Evolutionary conservation across 92 coral and sea anemone species (phyloP).

Genomic region (Montipora capitata): DNA sequence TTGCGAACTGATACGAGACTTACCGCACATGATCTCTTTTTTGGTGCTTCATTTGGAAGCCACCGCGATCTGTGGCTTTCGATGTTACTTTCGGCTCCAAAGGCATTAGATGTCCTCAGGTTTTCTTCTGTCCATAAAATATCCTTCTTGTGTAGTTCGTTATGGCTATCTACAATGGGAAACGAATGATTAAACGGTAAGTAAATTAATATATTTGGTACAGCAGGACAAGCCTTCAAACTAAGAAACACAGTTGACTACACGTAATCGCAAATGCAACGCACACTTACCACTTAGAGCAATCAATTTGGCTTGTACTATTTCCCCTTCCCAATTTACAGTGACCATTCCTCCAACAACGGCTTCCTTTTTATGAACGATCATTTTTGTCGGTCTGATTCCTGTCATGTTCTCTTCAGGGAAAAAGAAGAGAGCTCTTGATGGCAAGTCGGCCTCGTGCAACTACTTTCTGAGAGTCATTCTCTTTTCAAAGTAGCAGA

Average conservation of each 20-base stretch:
- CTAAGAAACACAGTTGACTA: too few species aligned
- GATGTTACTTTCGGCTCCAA: slow-evolving; percentile 19
- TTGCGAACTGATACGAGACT: not conserved
- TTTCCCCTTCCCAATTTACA: too few species aligned
- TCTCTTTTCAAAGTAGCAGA: slow-evolving; percentile 18
- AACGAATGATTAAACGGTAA: slow-evolving; percentile 14
- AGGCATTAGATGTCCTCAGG: slow-evolving; percentile 25
- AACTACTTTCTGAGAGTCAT: slow-evolving; percentile 2
- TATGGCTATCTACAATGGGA: slow-evolving; percentile 30
- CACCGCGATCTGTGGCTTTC: not conserved
- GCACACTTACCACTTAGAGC: too few species aligned
- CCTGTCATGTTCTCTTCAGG: slow-evolving; percentile 3
- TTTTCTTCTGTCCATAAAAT: slow-evolving; percentile 16
- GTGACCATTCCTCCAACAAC: too few species aligned
- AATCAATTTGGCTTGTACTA: too few species aligned
- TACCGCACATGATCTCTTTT: slow-evolving; percentile 20
- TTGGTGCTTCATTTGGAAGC: slow-evolving; percentile 10
- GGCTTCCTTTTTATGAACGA: too few species aligned
- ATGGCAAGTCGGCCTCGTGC: slow-evolving; percentile 23
- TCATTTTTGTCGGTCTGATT: too few species aligned
- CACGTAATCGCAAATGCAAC: not conserved
- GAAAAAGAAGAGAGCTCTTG: slow-evolving; percentile 31
- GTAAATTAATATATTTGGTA: slow-evolving; percentile 1
- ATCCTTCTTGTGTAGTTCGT: slow-evolving; percentile 29
- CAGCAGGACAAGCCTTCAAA: not conserved